Percentiles rank a stretch among this genome's conserved stretches.
These are phyloP conservation scores for Acleris laterana DNA, from an alignment of 2,888 invertebrate species.

Conservation along the genomic window DNA sequence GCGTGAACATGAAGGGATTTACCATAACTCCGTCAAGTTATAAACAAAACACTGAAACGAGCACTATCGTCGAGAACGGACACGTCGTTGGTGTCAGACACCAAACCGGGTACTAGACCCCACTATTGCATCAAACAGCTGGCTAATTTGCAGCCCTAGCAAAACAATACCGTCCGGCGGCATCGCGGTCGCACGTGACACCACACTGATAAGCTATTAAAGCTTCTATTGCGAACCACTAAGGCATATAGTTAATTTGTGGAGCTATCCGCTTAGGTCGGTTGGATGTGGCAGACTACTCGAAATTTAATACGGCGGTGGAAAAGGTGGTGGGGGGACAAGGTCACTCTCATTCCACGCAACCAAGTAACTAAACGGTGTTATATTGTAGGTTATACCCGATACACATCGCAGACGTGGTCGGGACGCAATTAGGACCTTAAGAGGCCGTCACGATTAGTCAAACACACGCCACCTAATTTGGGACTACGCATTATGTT, in stretches of 20 bases:
- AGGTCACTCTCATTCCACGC: slow-evolving; percentile 82
- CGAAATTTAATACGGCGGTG: slow-evolving; percentile 70
- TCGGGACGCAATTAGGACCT: slow-evolving; percentile 61
- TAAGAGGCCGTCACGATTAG: slow-evolving; percentile 57
- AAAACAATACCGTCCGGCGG: slow-evolving; percentile 64
- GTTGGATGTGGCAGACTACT: slow-evolving; percentile 72
- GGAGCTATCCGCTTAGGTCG: slow-evolving; percentile 69
- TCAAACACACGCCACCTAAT: slow-evolving; percentile 67
- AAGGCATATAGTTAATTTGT: slow-evolving; percentile 54
- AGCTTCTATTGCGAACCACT: slow-evolving; percentile 52
- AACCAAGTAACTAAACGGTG: slow-evolving; percentile 56
- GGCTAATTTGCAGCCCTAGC: slow-evolving; percentile 76
- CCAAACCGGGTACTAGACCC: slow-evolving; percentile 67
- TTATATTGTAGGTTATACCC: not conserved
- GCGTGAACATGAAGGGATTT: slow-evolving; percentile 31
- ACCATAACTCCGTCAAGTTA: slow-evolving; percentile 10
- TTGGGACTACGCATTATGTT: slow-evolving; percentile 72
- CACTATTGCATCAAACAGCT: slow-evolving; percentile 69
- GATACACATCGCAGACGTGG: slow-evolving; percentile 72
- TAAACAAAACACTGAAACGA: slow-evolving; percentile 8
- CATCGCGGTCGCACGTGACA: slow-evolving; percentile 49
- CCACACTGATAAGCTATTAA: slow-evolving; percentile 51
- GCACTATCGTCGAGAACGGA: slow-evolving; percentile 27
- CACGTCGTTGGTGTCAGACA: slow-evolving; percentile 64
- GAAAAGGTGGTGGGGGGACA: slow-evolving; percentile 58